Base-by-base conservation (phyloP, 64 coral and sea anemone species). In the Catalaphyllia jardinei region DNA sequence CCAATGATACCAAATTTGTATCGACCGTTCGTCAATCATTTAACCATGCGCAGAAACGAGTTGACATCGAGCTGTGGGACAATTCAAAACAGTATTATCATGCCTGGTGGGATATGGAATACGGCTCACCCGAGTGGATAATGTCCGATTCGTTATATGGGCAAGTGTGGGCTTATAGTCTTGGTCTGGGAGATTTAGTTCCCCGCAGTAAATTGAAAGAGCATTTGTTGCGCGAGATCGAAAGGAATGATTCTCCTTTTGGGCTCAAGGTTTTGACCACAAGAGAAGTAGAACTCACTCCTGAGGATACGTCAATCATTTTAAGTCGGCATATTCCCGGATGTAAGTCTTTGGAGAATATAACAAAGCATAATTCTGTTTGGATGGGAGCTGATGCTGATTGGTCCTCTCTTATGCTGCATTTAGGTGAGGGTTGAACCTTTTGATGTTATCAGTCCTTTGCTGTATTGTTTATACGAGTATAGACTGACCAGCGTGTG, bases 141-240 rank as follows among this genome's bases (percentile, higher is more conserved):
- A 97, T 97, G 95, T 97, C 95, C 17, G 95, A 97, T 71, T 93
- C 95, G 28, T 82, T 97, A 20, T 97, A 97, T 93, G 95, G 95
- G 18, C 95, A 97, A 88, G 90, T 93, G 12, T 97, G 95, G 95
- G 95, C 91, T 64, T 90, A 97, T 60, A 91, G 88, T 9, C 82
- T 97, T 0, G 95, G 95, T 31, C 61, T 97, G 27, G 95, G 95
- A 76, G 85, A 97, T 72, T 76, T 96, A 1, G 59, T 96, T 16
- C 91, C 92, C 25, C 80, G 89, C 62, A 71, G 80, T 39, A 96
- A 96, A 20, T 29, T 96, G 20, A 93, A 86, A 84, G 79, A 52
- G 31, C 95, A 96, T 91, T 79, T 96, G 22, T 77, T 91, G 69
- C 90, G 72, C 51, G 95, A 93, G 72, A 65, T 83, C 9, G 85